Evolutionary conservation across 2,888 invertebrate genomes (phyloP).

Genomic region (Podabrus alpinus): DNA sequence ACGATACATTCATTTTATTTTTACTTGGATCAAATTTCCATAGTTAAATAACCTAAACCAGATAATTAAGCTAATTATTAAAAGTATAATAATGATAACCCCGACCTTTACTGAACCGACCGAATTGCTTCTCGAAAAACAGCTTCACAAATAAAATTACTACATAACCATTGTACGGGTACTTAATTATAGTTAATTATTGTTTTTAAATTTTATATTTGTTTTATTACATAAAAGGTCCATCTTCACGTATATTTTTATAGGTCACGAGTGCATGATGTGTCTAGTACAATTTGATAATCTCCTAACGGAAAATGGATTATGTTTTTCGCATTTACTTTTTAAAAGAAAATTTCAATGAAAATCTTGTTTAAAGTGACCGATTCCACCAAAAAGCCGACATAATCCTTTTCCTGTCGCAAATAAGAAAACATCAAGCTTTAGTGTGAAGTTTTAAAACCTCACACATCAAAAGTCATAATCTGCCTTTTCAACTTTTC

Average conservation of each 20-base stretch:
- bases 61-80: neutral
- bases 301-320: neutral
- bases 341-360: neutral
- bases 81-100: too few species aligned
- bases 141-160: too few species aligned
- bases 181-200: too few species aligned
- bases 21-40: neutral
- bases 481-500: constrained; percentile 27
- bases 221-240: too few species aligned
- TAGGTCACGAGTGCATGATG: too few species aligned
- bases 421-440: constrained; percentile 11
- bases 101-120: too few species aligned
- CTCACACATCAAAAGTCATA: constrained; percentile 26
- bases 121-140: too few species aligned
- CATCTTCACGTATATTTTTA: too few species aligned
- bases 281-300: neutral
- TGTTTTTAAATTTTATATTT: too few species aligned
- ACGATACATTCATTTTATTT: neutral
- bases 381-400: neutral
- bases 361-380: neutral
- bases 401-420: constrained; percentile 12
- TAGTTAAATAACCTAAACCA: neutral
- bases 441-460: constrained; percentile 16
- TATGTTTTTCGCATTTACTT: neutral
- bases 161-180: too few species aligned